Evolutionary conservation across 2,888 invertebrate genomes (phyloP).

Genomic region (Andrena praecox): DNA sequence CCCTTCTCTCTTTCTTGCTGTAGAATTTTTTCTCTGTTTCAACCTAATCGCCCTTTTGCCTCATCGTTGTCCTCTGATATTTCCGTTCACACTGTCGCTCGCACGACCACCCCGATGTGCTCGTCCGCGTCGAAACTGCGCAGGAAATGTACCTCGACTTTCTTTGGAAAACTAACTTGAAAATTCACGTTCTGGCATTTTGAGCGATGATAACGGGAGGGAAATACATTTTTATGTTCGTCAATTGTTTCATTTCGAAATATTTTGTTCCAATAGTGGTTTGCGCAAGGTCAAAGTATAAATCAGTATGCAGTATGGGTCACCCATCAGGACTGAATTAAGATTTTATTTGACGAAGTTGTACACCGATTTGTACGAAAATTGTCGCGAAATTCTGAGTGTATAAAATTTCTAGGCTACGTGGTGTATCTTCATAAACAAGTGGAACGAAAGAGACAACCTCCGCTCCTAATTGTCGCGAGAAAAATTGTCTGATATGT

Average conservation of each 20-base stretch:
- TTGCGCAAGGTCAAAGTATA: too few species aligned
- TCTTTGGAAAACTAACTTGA: not conserved
- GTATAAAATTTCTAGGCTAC: not conserved
- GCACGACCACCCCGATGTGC: too few species aligned
- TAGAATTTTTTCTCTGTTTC: not conserved
- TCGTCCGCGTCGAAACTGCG: too few species aligned
- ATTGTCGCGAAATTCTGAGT: too few species aligned
- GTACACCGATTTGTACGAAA: too few species aligned
- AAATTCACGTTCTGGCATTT: not conserved
- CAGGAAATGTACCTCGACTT: not conserved
- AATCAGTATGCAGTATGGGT: too few species aligned
- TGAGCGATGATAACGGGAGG: too few species aligned
- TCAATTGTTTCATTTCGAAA: too few species aligned
- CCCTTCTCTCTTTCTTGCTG: slow-evolving; percentile 15
- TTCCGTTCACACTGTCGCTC: slow-evolving; percentile 6
- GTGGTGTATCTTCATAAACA: slow-evolving; percentile 2
- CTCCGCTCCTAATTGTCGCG: slow-evolving; percentile 49
- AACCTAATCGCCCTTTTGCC: not conserved
- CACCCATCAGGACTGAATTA: too few species aligned
- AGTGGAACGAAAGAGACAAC: slow-evolving; percentile 21
- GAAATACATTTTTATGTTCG: too few species aligned
- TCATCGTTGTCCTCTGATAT: not conserved
- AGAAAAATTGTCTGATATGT: slow-evolving; percentile 40
- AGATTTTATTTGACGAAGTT: too few species aligned
- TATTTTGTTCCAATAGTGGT: too few species aligned